Evolutionary conservation across 2,113 vertebrate genomes (phyloP), one percentile per base, ranked within the genome.

Genomic region (Pollachius pollachius): DNA sequence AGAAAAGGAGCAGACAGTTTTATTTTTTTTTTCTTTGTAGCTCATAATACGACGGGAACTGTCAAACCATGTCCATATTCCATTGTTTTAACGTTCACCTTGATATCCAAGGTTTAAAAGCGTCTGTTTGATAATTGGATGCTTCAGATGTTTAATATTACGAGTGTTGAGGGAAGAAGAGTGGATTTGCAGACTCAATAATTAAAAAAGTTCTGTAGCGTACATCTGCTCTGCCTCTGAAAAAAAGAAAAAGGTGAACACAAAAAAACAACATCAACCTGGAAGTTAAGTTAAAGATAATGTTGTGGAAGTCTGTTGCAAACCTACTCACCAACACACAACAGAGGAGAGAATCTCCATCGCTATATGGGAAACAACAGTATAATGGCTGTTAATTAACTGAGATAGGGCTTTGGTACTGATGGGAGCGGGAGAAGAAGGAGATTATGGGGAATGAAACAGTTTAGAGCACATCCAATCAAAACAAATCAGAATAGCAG

Each of bases 101-200:
- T 85, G 79, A 83, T 82, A 74, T 63, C 12, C 21, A 21, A 37
- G 71, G 62, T 74, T 75, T 78, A 73, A 54, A 59, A 72, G 62
- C 17, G 74, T 66, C 37, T 75, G 79, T 77, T 72, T 67, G 73
- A 74, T 64, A 73, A 78, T 72, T 48, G 70, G 74, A 76, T 65
- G 74, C 78, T 78, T 85, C 52, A 74, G 75, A 77, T 82, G 71
- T 82, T 81, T 75, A 74, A 79, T 76, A 73, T 65, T 58, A 58
- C 27, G 72, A 75, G 57, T 19, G 54, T 17, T 78, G 52, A 18
- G 8, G n/a, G 52, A 48, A 13, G 64, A 41, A 61, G 57, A 41
- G 57, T 69, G 58, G 54, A 62, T 52, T 41, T 67, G 65, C 62
- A 57, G 27, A 68, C 75, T 70, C 58, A 73, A 62, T 81, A 54